Evolutionary conservation across 2,797 vertebrate species (phyloP).

Genomic region (Onychomys leucogaster): DNA sequence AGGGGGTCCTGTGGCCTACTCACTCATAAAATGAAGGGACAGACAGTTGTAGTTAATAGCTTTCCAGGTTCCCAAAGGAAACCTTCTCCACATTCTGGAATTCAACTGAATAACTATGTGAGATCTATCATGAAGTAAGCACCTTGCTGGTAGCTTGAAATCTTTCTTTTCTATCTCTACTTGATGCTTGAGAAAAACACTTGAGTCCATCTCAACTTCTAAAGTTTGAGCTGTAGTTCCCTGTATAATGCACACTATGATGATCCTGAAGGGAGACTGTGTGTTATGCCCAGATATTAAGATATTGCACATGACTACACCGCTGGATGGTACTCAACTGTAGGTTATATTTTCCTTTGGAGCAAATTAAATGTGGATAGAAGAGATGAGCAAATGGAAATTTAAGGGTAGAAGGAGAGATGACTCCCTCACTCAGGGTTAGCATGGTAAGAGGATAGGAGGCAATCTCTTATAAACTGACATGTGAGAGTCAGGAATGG

Average conservation of each 20-base stretch:
- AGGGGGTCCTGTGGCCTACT: not conserved
- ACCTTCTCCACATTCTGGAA: not conserved
- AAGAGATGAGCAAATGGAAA: not conserved
- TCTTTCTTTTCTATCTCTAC: not conserved
- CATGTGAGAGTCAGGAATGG: not conserved
- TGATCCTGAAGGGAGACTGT: not conserved
- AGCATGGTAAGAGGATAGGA: not conserved
- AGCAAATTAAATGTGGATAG: not conserved
- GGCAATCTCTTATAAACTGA: not conserved
- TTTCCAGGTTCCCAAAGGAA: not conserved
- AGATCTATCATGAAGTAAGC: not conserved
- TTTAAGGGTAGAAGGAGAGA: not conserved
- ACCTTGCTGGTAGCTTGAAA: not conserved
- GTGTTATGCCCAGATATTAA: not conserved
- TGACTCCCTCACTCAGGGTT: not conserved
- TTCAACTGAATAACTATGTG: too few species aligned
- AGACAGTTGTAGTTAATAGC: not conserved
- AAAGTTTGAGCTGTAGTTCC: not conserved
- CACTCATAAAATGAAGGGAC: not conserved
- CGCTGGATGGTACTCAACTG: not conserved
- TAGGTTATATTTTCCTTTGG: not conserved
- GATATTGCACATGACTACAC: not conserved
- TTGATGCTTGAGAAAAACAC: not conserved
- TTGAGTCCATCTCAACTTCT: not conserved
- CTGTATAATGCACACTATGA: not conserved